Conservation (phyloP, 2,113 vertebrate genomes). For the Tor tambroides region DNA sequence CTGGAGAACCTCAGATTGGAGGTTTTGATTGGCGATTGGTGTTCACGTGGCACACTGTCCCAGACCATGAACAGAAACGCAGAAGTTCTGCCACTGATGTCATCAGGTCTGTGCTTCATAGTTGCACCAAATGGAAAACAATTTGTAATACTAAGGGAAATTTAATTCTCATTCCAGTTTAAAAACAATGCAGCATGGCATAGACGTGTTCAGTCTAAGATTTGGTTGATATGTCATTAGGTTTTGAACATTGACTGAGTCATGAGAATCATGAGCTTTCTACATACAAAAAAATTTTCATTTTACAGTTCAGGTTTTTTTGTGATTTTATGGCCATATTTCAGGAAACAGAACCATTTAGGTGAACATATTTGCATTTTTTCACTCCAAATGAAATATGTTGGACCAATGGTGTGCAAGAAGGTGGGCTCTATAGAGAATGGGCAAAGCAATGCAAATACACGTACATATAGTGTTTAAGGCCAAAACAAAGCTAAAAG, state of each 20-base stretch:
- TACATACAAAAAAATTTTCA: too few species aligned
- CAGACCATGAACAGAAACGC: constrained; percentile 82
- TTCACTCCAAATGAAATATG: too few species aligned
- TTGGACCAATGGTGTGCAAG: too few species aligned
- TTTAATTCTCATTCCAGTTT: background rate
- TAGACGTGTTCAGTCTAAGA: background rate
- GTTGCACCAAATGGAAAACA: background rate
- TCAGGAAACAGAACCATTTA: background rate
- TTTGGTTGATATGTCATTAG: background rate
- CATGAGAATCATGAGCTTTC: too few species aligned
- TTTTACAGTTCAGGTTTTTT: too few species aligned
- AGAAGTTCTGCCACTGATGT: constrained; percentile 85
- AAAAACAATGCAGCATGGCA: background rate
- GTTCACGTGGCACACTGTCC: constrained; percentile 90
- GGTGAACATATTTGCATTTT: too few species aligned
- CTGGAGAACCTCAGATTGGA: constrained; percentile 93
- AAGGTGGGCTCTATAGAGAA: too few species aligned
- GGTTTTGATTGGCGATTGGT: constrained; percentile 97
- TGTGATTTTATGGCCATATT: background rate
- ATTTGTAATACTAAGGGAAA: background rate
- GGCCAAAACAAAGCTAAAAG: background rate
- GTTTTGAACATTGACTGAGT: too few species aligned
- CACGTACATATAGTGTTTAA: background rate
- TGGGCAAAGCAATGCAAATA: too few species aligned
- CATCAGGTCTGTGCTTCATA: constrained; percentile 81